Percentiles rank a stretch among this genome's conserved stretches.
These are phyloP conservation scores for Philereme vetulata DNA, from an alignment of 2,888 invertebrate species.

Conservation along the genomic window DNA sequence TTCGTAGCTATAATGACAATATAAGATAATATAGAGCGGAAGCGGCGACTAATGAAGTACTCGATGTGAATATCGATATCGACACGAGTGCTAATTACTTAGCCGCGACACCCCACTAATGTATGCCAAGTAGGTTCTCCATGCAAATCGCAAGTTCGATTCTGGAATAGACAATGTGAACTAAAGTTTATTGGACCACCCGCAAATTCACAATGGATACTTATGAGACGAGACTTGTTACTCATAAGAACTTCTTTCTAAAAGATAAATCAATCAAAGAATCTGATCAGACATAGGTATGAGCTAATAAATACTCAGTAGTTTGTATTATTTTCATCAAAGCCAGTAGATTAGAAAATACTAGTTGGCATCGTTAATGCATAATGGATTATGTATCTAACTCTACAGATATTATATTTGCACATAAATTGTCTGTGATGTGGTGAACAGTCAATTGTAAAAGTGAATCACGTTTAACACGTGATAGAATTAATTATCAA, in stretches of 20 bases:
- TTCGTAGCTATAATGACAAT: constrained; percentile 4
- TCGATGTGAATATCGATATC: constrained; percentile 73
- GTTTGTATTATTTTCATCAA: background rate
- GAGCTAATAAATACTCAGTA: constrained; percentile 10
- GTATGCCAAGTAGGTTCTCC: constrained; percentile 76
- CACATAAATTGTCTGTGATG: constrained; percentile 37
- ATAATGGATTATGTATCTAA: constrained; percentile 20
- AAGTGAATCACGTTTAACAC: constrained; percentile 46
- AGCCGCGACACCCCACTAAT: constrained; percentile 70
- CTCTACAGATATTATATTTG: constrained; percentile 33
- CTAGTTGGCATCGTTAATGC: constrained; percentile 21
- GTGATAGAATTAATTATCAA: constrained; percentile 58
- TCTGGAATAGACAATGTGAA: constrained; percentile 81
- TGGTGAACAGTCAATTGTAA: constrained; percentile 37
- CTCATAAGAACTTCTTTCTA: constrained; percentile 16
- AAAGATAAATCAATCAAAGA: background rate
- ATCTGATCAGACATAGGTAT: constrained; percentile 1
- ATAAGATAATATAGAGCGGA: constrained; percentile 40
- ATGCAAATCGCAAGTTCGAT: constrained; percentile 83
- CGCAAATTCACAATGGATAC: constrained; percentile 57
- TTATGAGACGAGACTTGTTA: constrained; percentile 20
- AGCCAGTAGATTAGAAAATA: constrained; percentile 8
- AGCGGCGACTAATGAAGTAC: constrained; percentile 64
- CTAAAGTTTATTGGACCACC: constrained; percentile 79
- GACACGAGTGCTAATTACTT: constrained; percentile 74